Base-by-base conservation (phyloP, 2,888 invertebrate genomes). In the Agrypnus murinus region DNA sequence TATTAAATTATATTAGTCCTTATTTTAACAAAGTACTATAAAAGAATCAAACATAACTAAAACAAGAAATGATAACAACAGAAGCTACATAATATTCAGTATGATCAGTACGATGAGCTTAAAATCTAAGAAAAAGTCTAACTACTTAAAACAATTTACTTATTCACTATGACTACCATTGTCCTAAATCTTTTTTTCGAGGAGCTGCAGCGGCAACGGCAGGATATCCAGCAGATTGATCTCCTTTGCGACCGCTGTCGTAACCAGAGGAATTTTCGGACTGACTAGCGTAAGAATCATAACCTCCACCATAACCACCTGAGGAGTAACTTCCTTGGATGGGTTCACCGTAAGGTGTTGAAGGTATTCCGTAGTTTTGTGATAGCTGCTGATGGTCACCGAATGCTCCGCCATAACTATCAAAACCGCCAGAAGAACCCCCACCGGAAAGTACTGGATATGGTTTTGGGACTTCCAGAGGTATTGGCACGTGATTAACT, bases 401-500 rank as follows among this genome's bases (percentile, higher is more conserved):
- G 12, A 36, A 25, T 14, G 40, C 64, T n/a, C 66, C 63, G 15
- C 59, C 65, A 48, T 38, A 57, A 19, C 66, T 62, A 31, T 36
- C 65, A 48, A 19, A 45, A 25, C 65, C 65, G 5, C 55, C 50
- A 12, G 40, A 25, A 5, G 3, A 1, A 8, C 72, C 77, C 55
- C 79, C 78, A 8, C 79, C 73, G 7, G 72, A 74, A 14, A 81
- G 80, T n/a, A 83, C 82, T n/a, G 84, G 84, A 64, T 84, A 84
- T 14, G 84, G 84, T 86, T 87, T 81, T 82, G 88, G 82, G 76
- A 87, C 81, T 82, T 87, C 77, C 81, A 86, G 80, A 81, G 87
- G 81, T 25, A 84, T 80, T 14, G 81, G 83, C 75, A 87, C 86
- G 46, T 86, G 86, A 66, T 86, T 86, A 25, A 84, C 81, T 7